Conservation (phyloP, 2,888 invertebrate genomes). For the Caenorhabditis sinica region DNA sequence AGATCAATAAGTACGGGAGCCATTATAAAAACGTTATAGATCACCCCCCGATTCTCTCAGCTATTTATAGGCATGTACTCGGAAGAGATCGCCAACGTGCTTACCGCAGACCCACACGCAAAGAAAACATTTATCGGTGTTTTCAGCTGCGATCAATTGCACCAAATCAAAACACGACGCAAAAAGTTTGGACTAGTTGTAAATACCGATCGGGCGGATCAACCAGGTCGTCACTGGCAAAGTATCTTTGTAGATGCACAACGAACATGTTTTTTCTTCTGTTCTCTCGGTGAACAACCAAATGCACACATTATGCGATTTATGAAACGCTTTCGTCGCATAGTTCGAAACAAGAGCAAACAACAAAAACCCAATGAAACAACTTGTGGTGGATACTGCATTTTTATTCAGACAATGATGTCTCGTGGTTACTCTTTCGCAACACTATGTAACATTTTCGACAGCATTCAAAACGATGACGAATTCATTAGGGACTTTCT, state of each 20-base stretch:
- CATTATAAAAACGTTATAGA: conserved; percentile 25
- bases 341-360: neutral
- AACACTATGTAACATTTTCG: conserved; percentile 12
- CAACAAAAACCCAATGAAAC: neutral
- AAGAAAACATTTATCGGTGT: conserved; percentile 13
- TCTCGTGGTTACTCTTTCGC: neutral
- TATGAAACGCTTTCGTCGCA: neutral
- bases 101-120: neutral
- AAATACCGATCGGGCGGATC: neutral
- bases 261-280: conserved; percentile 3
- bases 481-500: conserved; percentile 8
- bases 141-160: neutral
- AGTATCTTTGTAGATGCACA: neutral
- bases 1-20: conserved; percentile 18
- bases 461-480: conserved; percentile 7
- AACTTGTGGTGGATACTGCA: conserved; percentile 9
- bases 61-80: conserved; percentile 13
- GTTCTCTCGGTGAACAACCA: neutral
- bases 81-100: neutral
- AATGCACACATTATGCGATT: neutral
- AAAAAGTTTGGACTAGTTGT: conserved; percentile 1
- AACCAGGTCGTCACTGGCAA: conserved; percentile 15
- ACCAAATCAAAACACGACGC: neutral
- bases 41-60: neutral
- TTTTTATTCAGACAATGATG: conserved; percentile 23